A percentile compares a stretch with the other conserved stretches of the same genome.
Evolutionary conservation across 2,113 vertebrate genomes (phyloP).

Genomic region (Apodemus sylvaticus): DNA sequence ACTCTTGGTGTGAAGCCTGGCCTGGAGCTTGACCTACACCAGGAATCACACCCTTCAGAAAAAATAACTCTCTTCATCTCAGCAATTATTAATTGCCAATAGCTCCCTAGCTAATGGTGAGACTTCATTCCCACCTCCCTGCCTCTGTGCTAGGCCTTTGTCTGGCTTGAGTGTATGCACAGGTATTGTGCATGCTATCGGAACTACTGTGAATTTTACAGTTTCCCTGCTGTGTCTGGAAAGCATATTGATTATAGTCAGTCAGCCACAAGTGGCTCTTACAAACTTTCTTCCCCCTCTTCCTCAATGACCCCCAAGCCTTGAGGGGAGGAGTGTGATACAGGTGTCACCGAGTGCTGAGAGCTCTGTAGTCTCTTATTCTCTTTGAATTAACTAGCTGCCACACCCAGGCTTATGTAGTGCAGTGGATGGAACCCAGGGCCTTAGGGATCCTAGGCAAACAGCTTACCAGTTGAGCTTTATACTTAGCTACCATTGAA

Average conservation of each 20-base stretch:
- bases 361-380: neutral
- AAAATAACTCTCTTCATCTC: neutral
- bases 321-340: neutral
- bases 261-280: neutral
- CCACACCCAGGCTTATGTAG: neutral
- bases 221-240: neutral
- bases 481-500: neutral
- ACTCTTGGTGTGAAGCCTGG: neutral
- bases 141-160: neutral
- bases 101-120: neutral
- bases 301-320: neutral
- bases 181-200: neutral
- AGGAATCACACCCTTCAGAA: neutral
- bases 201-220: neutral
- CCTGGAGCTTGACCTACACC: neutral
- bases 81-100: neutral
- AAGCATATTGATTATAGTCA: neutral
- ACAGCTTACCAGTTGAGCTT: neutral
- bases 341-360: neutral
- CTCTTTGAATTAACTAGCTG: neutral
- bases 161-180: neutral
- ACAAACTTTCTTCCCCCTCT: neutral
- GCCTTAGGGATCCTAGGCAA: neutral
- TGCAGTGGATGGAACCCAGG: neutral
- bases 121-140: neutral